Percentiles rank a stretch among this genome's conserved stretches.
Conservation (phyloP, 2,113 vertebrate genomes). For the Scatophagus argus region DNA sequence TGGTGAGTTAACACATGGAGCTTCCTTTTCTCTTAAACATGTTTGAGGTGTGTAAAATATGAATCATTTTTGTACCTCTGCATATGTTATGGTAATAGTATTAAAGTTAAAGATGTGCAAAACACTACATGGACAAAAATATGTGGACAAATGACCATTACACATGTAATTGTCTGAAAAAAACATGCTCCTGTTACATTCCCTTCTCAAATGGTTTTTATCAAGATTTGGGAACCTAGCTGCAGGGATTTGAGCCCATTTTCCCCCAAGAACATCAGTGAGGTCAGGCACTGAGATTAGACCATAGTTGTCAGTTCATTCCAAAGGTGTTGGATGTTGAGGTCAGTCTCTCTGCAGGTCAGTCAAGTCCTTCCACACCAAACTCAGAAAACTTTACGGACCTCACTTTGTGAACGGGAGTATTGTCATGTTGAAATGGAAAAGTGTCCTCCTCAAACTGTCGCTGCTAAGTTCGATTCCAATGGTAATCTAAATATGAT, state of each 20-base stretch:
- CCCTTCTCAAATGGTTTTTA: background rate
- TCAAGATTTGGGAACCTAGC: background rate
- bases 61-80: background rate
- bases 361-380: background rate
- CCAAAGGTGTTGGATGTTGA: background rate
- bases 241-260: background rate
- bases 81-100: background rate
- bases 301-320: background rate
- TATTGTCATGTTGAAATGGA: background rate
- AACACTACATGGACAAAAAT: background rate
- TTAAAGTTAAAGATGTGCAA: background rate
- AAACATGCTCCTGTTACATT: no score
- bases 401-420: background rate
- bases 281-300: background rate
- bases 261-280: background rate
- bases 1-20: slow-evolving; percentile 84
- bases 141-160: background rate
- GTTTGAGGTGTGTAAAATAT: background rate
- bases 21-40: background rate
- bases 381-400: no score
- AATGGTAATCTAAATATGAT: background rate
- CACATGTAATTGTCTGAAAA: background rate
- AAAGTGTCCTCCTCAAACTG: background rate
- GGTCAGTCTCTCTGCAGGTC: background rate
- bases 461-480: no score